These are phyloP conservation scores for Pseudochirops corinnae DNA, from an alignment of 2,797 vertebrate species.

Conservation along the genomic window DNA sequence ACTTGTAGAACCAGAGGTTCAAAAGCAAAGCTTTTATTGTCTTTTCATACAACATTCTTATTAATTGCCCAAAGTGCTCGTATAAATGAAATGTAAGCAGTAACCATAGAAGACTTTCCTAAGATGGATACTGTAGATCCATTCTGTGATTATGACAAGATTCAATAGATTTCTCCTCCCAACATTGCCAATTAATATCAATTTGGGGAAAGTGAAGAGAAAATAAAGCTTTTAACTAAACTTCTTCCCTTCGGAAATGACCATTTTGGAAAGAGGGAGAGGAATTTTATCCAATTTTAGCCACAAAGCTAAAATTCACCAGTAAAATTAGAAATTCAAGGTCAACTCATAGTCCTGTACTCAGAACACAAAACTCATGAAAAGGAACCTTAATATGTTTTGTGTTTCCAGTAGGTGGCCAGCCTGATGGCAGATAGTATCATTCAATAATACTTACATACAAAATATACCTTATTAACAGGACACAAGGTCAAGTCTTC, in stretches of 20 bases:
- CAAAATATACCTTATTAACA: neutral
- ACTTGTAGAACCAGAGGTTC: neutral
- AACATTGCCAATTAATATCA: neutral
- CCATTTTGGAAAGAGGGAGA: constrained; percentile 21
- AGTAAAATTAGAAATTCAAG: constrained; percentile 14
- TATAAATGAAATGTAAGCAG: neutral
- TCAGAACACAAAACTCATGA: neutral
- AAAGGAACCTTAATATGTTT: neutral
- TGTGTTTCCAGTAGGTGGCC: neutral
- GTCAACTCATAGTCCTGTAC: neutral
- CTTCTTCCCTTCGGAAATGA: neutral
- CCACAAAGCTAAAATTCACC: constrained; percentile 36
- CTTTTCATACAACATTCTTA: neutral
- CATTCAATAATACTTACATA: neutral
- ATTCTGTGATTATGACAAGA: neutral
- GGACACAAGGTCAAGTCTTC: neutral
- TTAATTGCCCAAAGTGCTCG: neutral
- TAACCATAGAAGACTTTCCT: neutral
- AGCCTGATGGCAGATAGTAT: neutral
- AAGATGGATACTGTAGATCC: neutral
- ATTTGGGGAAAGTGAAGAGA: neutral
- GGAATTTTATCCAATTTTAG: constrained; percentile 30
- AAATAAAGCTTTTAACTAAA: neutral
- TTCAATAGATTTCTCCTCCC: neutral
- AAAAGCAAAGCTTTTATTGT: neutral